These are phyloP conservation scores for Nematostella vectensis DNA, from an alignment of 92 coral and sea anemone species.

Conservation along the genomic window DNA sequence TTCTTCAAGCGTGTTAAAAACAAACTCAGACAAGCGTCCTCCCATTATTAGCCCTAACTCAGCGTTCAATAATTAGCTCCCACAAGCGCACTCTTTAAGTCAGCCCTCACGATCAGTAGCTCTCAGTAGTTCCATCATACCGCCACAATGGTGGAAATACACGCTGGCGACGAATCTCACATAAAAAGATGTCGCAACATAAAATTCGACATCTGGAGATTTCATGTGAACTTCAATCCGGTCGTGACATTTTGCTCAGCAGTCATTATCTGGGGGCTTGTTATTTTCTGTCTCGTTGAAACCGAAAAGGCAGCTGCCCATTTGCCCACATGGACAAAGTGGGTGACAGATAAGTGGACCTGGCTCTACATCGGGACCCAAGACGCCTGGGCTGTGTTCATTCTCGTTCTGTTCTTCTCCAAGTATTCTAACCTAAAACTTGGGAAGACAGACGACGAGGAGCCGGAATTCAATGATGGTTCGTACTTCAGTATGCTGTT, in stretches of 20 bases:
- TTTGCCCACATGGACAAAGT: conserved; percentile 32
- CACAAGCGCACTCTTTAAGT: no score
- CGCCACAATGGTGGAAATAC: neutral
- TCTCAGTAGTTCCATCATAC: no score
- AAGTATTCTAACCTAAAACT: conserved; percentile 61
- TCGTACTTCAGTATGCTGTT: conserved; percentile 71
- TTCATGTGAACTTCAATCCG: conserved; percentile 53
- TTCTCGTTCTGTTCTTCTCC: conserved; percentile 53
- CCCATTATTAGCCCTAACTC: no score
- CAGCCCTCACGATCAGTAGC: no score
- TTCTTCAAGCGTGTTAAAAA: no score
- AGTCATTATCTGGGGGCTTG: conserved; percentile 47
- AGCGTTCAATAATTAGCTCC: no score
- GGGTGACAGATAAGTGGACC: conserved; percentile 12
- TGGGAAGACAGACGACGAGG: conserved; percentile 56
- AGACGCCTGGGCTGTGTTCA: conserved; percentile 67
- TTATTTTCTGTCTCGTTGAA: conserved; percentile 26
- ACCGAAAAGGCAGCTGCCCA: conserved; percentile 17
- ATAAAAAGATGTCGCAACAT: conserved; percentile 9
- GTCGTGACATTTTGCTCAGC: conserved; percentile 64
- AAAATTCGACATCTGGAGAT: conserved; percentile 12
- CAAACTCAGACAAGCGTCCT: no score
- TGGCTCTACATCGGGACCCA: conserved; percentile 14
- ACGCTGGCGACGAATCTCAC: neutral
- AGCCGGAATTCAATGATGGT: conserved; percentile 66